A percentile compares a stretch with the other conserved stretches of the same genome.
Evolutionary conservation across 2,888 invertebrate genomes (phyloP).

Genomic region (Julus scandinavius): DNA sequence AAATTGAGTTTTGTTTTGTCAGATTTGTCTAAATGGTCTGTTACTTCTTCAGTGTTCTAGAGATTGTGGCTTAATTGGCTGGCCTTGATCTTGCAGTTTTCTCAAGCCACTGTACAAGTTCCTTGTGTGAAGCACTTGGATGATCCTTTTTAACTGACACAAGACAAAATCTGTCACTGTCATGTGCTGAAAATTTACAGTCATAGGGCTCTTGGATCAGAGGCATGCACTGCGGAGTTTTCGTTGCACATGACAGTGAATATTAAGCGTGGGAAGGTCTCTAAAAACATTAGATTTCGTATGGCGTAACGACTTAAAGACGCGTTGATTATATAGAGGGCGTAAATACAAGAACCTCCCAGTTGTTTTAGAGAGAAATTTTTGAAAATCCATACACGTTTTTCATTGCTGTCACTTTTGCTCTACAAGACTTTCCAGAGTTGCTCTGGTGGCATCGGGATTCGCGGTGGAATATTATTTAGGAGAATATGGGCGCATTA

Average conservation of each 20-base stretch:
- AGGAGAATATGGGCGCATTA: neutral
- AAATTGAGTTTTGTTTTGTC: no score
- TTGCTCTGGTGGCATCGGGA: neutral
- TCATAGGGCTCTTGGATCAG: no score
- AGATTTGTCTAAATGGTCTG: no score
- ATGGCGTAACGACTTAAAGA: neutral
- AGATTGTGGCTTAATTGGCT: no score
- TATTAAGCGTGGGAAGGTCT: neutral
- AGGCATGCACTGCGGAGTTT: neutral
- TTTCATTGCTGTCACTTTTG: constrained; percentile 16
- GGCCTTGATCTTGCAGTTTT: no score
- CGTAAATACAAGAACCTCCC: neutral
- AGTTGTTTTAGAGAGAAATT: neutral
- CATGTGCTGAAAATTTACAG: no score
- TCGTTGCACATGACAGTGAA: neutral
- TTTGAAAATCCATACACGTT: neutral
- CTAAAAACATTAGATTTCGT: neutral
- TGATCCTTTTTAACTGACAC: no score
- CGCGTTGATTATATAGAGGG: neutral
- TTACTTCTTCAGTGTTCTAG: no score
- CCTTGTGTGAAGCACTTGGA: no score
- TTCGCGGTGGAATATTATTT: neutral
- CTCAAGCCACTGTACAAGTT: no score
- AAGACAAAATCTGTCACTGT: no score
- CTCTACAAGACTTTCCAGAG: neutral